These are phyloP conservation scores for Catocala nupta DNA, from an alignment of 2,888 invertebrate genomes.

Conservation along the genomic window DNA sequence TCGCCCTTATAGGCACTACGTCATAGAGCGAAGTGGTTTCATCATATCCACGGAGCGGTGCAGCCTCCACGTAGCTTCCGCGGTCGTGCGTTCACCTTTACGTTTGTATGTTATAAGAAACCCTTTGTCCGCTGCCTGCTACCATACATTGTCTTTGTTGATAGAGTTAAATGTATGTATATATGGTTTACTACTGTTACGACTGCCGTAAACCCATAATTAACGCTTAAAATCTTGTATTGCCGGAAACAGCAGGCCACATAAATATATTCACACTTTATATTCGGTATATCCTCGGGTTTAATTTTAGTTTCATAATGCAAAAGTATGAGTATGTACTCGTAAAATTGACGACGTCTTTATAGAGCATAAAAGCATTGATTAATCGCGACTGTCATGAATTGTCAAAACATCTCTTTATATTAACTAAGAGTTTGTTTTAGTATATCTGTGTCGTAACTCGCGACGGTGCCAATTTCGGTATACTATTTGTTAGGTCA, in stretches of 20 bases:
- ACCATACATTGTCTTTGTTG: conserved; percentile 24
- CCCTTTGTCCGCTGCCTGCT: conserved; percentile 39
- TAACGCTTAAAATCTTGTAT: conserved; percentile 31
- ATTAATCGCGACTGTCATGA: conserved; percentile 25
- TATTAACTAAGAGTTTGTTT: not conserved
- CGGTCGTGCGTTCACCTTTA: conserved; percentile 80
- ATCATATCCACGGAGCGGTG: conserved; percentile 57
- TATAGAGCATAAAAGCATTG: conserved; percentile 33
- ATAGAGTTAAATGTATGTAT: conserved; percentile 14
- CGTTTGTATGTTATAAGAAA: conserved; percentile 55
- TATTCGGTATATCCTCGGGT: conserved; percentile 32
- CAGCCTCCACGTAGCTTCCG: conserved; percentile 76
- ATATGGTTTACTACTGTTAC: conserved; percentile 31
- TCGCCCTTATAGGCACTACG: conserved; percentile 47
- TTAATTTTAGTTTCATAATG: conserved; percentile 31
- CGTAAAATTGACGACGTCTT: conserved; percentile 29
- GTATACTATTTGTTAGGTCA: not conserved
- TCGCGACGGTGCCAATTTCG: not conserved
- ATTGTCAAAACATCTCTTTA: conserved; percentile 11
- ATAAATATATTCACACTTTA: conserved; percentile 38
- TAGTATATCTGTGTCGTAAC: not conserved
- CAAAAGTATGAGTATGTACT: conserved; percentile 28
- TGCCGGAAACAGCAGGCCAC: conserved; percentile 42
- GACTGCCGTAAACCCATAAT: conserved; percentile 34
- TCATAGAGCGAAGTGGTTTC: conserved; percentile 71